Percentiles rank a stretch among this genome's conserved stretches.
phyloP scores from a whole-genome alignment of 2,797 vertebrate genomes.

The Enteromius afrohamiltoni region DNA sequence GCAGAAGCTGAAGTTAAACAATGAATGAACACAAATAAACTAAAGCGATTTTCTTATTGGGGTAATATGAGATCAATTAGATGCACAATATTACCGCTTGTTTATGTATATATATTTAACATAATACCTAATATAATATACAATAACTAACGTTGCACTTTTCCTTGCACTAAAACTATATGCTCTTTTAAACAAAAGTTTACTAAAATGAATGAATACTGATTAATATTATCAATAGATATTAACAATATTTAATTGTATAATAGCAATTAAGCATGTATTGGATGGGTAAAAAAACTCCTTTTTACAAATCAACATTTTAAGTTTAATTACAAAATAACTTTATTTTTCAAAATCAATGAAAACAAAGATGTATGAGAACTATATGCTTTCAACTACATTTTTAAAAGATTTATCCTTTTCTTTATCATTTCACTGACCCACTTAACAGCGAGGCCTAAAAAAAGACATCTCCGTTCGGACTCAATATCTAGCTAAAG shows the following conservation, averaged over 20 bases:
- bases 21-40: not conserved
- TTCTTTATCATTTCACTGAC: conserved; percentile 16
- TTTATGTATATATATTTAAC: not conserved
- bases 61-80: not conserved
- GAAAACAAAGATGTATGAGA: not conserved
- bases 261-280: not conserved
- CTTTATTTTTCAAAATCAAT: not conserved
- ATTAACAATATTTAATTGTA: not conserved
- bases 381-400: not conserved
- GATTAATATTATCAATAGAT: not conserved
- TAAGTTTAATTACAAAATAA: not conserved
- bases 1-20: not conserved
- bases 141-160: not conserved
- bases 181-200: not conserved
- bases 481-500: conserved; percentile 62
- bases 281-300: not conserved
- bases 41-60: not conserved
- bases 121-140: too few species aligned
- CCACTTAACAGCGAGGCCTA: not conserved
- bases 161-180: not conserved
- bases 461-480: conserved; percentile 58
- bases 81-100: not conserved
- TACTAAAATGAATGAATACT: not conserved
- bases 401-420: conserved; percentile 6
- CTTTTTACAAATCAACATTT: not conserved